These are phyloP conservation scores for Conistra vaccinii DNA, from an alignment of 2,888 invertebrate genomes.

Conservation along the genomic window DNA sequence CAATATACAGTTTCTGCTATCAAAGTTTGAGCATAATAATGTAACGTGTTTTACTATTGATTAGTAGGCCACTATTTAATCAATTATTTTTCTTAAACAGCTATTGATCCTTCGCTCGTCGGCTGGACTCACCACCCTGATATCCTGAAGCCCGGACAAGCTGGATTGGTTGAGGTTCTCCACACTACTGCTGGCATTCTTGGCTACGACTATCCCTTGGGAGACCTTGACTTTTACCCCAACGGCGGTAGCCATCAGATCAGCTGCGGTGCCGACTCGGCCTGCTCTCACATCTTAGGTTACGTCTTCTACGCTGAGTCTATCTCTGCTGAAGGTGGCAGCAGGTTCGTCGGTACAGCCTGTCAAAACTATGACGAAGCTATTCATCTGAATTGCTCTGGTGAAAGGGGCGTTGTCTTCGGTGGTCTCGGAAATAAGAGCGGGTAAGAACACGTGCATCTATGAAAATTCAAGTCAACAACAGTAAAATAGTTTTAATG, in stretches of 20 bases:
- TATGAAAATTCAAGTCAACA: neutral
- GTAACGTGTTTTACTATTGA: too few relatives aligned
- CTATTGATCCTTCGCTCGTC: conserved; percentile 83
- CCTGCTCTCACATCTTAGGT: conserved; percentile 79
- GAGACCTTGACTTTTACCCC: conserved; percentile 84
- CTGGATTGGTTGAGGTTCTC: conserved; percentile 83
- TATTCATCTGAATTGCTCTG: conserved; percentile 71
- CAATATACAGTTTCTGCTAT: neutral
- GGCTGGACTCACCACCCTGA: conserved; percentile 86
- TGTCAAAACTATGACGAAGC: conserved; percentile 80
- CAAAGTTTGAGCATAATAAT: neutral
- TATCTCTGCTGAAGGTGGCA: conserved; percentile 66
- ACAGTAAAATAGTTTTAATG: neutral
- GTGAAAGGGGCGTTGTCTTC: conserved; percentile 74
- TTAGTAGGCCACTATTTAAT: neutral
- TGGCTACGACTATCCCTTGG: conserved; percentile 84
- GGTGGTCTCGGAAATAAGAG: conserved; percentile 78
- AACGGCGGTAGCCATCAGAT: conserved; percentile 82
- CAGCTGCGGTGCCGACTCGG: conserved; percentile 75
- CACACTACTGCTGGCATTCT: conserved; percentile 79
- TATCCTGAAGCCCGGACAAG: conserved; percentile 76
- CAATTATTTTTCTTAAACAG: conserved; percentile 68
- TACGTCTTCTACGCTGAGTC: conserved; percentile 85
- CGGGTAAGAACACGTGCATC: conserved; percentile 69
- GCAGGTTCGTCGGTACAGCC: conserved; percentile 79